Percentiles rank a stretch among this genome's conserved stretches.
These are phyloP conservation scores for Halocaridina rubra DNA, from an alignment of 2,888 invertebrate genomes.

Conservation along the genomic window DNA sequence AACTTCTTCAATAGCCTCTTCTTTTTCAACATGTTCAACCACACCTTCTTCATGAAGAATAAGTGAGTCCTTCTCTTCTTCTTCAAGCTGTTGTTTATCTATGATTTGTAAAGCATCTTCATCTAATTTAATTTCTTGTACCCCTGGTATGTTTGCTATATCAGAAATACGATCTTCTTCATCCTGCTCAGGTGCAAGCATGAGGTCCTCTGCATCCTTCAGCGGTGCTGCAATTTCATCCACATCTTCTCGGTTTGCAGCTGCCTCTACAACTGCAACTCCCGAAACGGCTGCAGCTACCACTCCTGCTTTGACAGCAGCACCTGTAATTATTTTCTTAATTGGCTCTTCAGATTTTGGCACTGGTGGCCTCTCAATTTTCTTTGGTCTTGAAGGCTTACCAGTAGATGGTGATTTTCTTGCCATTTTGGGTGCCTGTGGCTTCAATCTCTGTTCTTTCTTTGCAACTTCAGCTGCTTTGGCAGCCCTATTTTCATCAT, in stretches of 20 bases:
- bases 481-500: constrained; percentile 56
- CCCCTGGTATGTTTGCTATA: constrained; percentile 63
- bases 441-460: constrained; percentile 40
- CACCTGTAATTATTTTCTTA: constrained; percentile 61
- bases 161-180: constrained; percentile 63
- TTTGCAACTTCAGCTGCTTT: constrained; percentile 54
- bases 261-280: constrained; percentile 53
- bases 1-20: constrained; percentile 63
- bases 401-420: constrained; percentile 41
- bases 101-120: constrained; percentile 55
- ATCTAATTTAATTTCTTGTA: constrained; percentile 60
- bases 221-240: constrained; percentile 52
- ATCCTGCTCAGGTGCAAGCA: constrained; percentile 58
- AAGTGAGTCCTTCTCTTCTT: constrained; percentile 63
- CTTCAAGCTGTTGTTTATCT: constrained; percentile 56
- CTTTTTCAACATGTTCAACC: constrained; percentile 62
- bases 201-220: constrained; percentile 45
- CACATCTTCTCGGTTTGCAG: constrained; percentile 48
- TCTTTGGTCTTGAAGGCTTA: constrained; percentile 10
- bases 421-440: constrained; percentile 12
- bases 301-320: constrained; percentile 60
- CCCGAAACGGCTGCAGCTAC: constrained; percentile 61
- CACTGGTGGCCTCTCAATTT: constrained; percentile 50
- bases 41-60: constrained; percentile 63
- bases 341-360: constrained; percentile 47